These are phyloP conservation scores for Apteryx mantelli DNA, from an alignment of 2,113 vertebrate species.

Conservation along the genomic window DNA sequence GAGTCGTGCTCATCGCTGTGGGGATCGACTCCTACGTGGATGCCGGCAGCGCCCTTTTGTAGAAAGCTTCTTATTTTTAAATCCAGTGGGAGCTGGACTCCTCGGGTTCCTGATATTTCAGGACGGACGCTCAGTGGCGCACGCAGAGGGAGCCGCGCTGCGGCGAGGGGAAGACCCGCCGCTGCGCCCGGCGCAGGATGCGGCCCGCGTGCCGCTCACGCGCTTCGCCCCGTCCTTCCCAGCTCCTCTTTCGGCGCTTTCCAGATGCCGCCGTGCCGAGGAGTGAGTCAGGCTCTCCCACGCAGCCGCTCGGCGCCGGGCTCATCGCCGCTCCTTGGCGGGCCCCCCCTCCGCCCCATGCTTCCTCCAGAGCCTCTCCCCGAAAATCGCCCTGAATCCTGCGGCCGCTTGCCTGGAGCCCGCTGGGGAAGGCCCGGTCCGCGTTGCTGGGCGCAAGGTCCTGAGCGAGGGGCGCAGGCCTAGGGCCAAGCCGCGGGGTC, in stretches of 20 bases:
- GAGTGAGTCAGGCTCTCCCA: conserved; percentile 17
- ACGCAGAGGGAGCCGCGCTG: background rate
- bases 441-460: background rate
- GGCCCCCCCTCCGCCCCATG: background rate
- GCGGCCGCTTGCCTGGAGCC: background rate
- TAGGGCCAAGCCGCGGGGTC: background rate
- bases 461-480: fast-evolving
- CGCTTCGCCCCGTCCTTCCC: background rate
- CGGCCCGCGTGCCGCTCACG: fast-evolving
- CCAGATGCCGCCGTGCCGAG: fast-evolving
- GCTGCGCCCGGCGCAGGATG: fast-evolving
- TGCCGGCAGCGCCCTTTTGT: background rate
- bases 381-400: background rate
- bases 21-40: no score
- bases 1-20: no score
- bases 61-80: background rate
- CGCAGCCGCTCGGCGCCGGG: background rate
- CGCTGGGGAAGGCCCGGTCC: no score
- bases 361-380: background rate
- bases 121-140: background rate
- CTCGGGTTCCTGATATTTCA: background rate
- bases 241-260: background rate
- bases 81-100: background rate
- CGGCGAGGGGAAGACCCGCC: background rate
- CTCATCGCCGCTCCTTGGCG: background rate